Base-by-base conservation (phyloP, 2,888 invertebrate species). In the Drosophila atroscutellata region DNA sequence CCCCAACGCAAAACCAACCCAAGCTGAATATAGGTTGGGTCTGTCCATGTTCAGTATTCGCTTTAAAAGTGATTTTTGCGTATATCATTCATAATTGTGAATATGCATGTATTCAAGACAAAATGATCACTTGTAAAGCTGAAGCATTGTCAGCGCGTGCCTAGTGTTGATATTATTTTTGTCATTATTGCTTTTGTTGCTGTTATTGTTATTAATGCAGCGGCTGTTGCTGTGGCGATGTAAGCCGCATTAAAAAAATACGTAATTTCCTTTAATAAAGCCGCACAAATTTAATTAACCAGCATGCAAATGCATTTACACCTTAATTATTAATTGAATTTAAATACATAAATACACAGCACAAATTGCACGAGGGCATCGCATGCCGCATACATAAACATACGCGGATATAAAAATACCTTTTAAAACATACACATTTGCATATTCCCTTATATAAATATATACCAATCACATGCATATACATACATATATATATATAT, bases 321-420 rank as follows among this genome's bases (percentile, higher is more conserved):
- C 87, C 89, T 91, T 90, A 91, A 90, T 90, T 90, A 91, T 91
- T 90, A 91, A 90, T 90, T 88, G 90, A 90, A 79, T 84, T 86
- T 76, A 79, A 84, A 81, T 83, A 76, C 81, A 80, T 80, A 79
- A 81, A 84, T 78, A 80, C 75, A 72, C 69, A 49, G 80, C 49
- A 55, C 59, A 75, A 66, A 73, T 64, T 78, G 62, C 61, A 54
- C 37, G 59, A 54, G 50, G 42, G 15, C 52, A 63, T 15, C 39
- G 37, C 49, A 47, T 52, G 51, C 34, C 34, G 20, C 36, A 34
- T 63, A 60, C n/a, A 60, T 15, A 61, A 39, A 20, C 9, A 47
- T 26, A 34, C 15, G 18, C 26, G 36, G 3, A 18, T 34, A 4
- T 39, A 36, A 54, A 54, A 26, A 37, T 56, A n/a, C 37, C n/a